These are phyloP conservation scores for Nibea albiflora DNA, from an alignment of 2,113 vertebrate genomes.

Conservation along the genomic window DNA sequence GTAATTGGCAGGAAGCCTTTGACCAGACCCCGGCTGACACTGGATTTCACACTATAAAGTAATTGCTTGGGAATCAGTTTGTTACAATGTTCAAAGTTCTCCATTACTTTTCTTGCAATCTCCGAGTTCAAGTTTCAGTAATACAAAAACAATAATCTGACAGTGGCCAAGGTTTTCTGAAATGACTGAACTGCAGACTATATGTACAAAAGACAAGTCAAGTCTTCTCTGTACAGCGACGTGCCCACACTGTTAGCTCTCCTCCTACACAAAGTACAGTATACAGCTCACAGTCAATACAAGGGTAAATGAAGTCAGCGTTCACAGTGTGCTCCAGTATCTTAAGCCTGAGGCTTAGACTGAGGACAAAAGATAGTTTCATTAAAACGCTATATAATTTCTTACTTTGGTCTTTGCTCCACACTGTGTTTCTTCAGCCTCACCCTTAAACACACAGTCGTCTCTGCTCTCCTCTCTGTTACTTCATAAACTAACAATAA, in stretches of 20 bases:
- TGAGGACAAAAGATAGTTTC: constrained; percentile 15
- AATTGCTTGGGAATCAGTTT: constrained; percentile 33
- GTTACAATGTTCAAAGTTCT: constrained; percentile 36
- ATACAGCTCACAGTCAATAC: constrained; percentile 16
- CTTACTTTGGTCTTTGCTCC: not conserved
- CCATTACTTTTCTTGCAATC: not conserved
- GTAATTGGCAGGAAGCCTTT: constrained; percentile 64
- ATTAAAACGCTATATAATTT: constrained; percentile 10
- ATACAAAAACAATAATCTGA: constrained; percentile 24
- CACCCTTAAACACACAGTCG: not conserved
- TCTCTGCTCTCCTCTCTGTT: constrained; percentile 38
- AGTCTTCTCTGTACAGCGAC: not conserved
- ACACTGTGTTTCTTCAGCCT: not conserved
- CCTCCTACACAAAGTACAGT: constrained; percentile 31
- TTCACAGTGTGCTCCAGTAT: not conserved
- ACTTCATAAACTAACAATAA: constrained; percentile 35
- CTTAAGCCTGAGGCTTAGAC: not conserved
- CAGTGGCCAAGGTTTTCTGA: constrained; percentile 23
- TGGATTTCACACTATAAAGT: constrained; percentile 46
- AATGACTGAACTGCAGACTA: constrained; percentile 42
- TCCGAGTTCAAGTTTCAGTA: constrained; percentile 32
- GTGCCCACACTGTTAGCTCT: constrained; percentile 20
- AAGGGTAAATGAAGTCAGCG: constrained; percentile 43
- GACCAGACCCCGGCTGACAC: constrained; percentile 54
- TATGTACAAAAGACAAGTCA: constrained; percentile 15